Evolutionary conservation across 2,113 vertebrate genomes (phyloP), one percentile per base, ranked within the genome.

Genomic region (Salvelinus fontinalis): DNA sequence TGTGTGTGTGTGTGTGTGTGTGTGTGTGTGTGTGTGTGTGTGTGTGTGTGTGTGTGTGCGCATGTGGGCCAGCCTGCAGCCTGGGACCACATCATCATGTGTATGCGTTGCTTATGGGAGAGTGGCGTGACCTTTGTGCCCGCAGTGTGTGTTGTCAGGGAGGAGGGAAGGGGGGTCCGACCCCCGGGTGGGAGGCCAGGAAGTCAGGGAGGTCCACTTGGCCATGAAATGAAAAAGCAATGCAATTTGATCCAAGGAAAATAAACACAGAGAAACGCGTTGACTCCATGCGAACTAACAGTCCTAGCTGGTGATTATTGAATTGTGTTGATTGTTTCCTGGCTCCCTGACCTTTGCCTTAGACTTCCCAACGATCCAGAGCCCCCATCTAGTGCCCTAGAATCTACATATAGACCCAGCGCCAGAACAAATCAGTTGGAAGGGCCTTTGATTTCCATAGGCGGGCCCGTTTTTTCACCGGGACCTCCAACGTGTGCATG

Each of bases 221-320:
- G 85, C 84, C 89, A 86, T 87, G 88, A 86, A 89, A 90, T 88
- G 84, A 90, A 89, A 88, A 86, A 85, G 83, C 26, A 80, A 88
- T 83, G 89, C 85, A 90, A 90, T 39, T 24, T 0, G 84, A 90
- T 83, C 80, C 86, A 86, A 80, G 83, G 70, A 84, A 89, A 90
- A 90, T 73, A 90, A 90, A 90, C 83, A 88, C 74, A 49, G 27
- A 1, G 24, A 26, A 67, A 68, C 81, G 79, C 83, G 87, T 83
- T 80, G 82, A 80, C 59, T 79, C 77, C 75, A 67, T 62, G 75
- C 84, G 83, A 88, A 88, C 86, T 85, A 81, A 59, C 70, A 54
- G 51, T 54, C 51, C 51, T 54, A 18, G 51, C 2, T 34, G 57
- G 20, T 62, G 59, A 86, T 89, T 89, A 88, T 85, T 86, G 77